Base-by-base conservation (phyloP, 2,113 vertebrate genomes). In the Eira barbara region DNA sequence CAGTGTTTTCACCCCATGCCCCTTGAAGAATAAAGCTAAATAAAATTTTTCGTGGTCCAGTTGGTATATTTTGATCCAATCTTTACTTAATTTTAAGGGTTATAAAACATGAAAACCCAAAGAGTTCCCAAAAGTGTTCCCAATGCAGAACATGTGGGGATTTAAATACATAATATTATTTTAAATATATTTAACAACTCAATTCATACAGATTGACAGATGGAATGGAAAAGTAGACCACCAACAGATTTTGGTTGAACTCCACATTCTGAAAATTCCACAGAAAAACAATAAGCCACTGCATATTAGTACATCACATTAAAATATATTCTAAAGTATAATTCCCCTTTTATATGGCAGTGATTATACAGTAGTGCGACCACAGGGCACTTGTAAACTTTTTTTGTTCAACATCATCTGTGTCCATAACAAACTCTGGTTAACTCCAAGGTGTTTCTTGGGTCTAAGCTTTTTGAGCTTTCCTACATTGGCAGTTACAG, bases 331-430 rank as follows among this genome's bases (percentile, higher is more conserved):
- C 87, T 69, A 65, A 93, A 92, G 84, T 82, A 17, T 79, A 86
- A 27, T 27, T 84, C 42, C 71, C 76, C 49, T 82, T 29, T 9
- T 71, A 61, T 89, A 95, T 97, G 97, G 98, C 98, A 98, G 97
- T 98, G 97, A 94, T 97, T 95, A 57, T 57, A 80, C 47, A 94
- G 69, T 31, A 92, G 65, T 88, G 55, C 55, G 47, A 27, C 36
- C 34, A 36, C 49, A 47, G 11, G 78, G 74, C 71, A 78, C 36
- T 39, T 94, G 39, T 49, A 78, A 92, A 57, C n/a, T 7, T 89
- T 57, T 88, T 61, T 36, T 73, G 42, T 36, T 52, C 67, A 92
- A 34, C 36, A 65, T 52, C 73, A 87, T 39, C 36, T 34, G 25
- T 39, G 45, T 31, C 73, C 27, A 36, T 36, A 17, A n/a, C 17